Evolutionary conservation across 2,888 invertebrate genomes (phyloP).

Genomic region (Clunio marinus): DNA sequence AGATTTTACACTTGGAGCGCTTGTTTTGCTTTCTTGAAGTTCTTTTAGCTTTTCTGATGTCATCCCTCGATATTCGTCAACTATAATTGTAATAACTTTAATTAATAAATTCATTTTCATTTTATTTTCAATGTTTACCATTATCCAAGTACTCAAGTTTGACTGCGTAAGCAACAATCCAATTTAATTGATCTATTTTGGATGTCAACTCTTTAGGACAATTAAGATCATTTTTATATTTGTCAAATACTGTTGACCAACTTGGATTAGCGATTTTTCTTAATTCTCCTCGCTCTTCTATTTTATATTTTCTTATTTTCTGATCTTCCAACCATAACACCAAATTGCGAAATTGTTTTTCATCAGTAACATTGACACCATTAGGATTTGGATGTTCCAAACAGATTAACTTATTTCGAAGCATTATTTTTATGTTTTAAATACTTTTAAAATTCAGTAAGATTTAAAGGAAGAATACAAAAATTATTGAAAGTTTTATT

Average conservation of each 20-base stretch:
- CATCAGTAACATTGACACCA: constrained; percentile 68
- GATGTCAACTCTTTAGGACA: constrained; percentile 63
- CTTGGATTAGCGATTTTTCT: constrained; percentile 60
- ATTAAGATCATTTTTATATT: constrained; percentile 70
- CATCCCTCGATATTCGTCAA: constrained; percentile 65
- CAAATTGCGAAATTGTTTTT: constrained; percentile 42
- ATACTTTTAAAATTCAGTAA: constrained; percentile 25
- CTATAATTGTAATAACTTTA: constrained; percentile 52
- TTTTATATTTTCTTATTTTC: constrained; percentile 81
- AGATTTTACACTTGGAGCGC: constrained; percentile 68
- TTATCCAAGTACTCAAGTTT: constrained; percentile 78
- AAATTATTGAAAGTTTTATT: too few species aligned
- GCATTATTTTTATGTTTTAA: constrained; percentile 64
- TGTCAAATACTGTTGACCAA: constrained; percentile 69
- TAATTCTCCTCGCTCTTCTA: constrained; percentile 73
- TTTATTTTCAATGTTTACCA: constrained; percentile 52
- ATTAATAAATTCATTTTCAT: constrained; percentile 31
- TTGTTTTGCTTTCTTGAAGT: constrained; percentile 54
- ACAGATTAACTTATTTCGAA: constrained; percentile 70
- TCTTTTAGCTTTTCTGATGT: constrained; percentile 59
- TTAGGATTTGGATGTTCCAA: constrained; percentile 72
- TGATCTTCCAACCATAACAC: constrained; percentile 86
- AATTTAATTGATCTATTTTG: constrained; percentile 69
- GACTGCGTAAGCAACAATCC: constrained; percentile 80
- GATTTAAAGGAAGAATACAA: too few species aligned